Evolutionary conservation across 1,140 invertebrate genomes (phyloP), one percentile per base, ranked within the genome.

Genomic region (Caenorhabditis inopinata): DNA sequence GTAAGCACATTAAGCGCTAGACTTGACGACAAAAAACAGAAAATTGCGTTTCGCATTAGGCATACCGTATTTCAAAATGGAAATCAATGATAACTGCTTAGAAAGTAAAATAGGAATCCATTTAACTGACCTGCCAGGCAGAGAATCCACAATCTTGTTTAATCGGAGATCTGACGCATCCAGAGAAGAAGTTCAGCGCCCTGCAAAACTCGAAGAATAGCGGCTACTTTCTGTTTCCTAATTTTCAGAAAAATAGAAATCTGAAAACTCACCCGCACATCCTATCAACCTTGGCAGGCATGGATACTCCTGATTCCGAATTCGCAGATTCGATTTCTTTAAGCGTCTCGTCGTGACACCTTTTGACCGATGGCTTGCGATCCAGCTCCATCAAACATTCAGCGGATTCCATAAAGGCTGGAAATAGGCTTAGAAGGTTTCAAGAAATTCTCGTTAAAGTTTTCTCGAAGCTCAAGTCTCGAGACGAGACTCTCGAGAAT

Each of bases 381-480:
- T 88, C 87, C 68, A 88, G 58, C 62, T 87, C 87, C 87, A 88
- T 88, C 27, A 88, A 76, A 75, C 87, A 88, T 48, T 88, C 87
- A 11, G 87, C 87, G 35, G 82, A 84, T 18, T 80, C 81, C 85
- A 88, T 86, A 78, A 88, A 88, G 14, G 85, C 87, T 88, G 74
- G 58, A 74, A 45, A 29, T 21, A 18, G 21, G 46, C 25, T 82
- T 32, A 68, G 68, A 1, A n/a, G 53, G 25, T 14, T 14, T 42
- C 16, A 29, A 27, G 12, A 81, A 29, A 7, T 77, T 46, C 3
- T 42, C 14, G 29, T n/a, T n/a, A n/a, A n/a, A n/a, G n/a, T n/a
- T n/a, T n/a, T n/a, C n/a, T n/a, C n/a, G n/a, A n/a, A n/a, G n/a
- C n/a, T n/a, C n/a, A n/a, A n/a, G n/a, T n/a, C n/a, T n/a, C n/a